Evolutionary conservation across 2,113 vertebrate genomes (phyloP), one percentile per base, ranked within the genome.

Genomic region (Oreochromis tanganicae): DNA sequence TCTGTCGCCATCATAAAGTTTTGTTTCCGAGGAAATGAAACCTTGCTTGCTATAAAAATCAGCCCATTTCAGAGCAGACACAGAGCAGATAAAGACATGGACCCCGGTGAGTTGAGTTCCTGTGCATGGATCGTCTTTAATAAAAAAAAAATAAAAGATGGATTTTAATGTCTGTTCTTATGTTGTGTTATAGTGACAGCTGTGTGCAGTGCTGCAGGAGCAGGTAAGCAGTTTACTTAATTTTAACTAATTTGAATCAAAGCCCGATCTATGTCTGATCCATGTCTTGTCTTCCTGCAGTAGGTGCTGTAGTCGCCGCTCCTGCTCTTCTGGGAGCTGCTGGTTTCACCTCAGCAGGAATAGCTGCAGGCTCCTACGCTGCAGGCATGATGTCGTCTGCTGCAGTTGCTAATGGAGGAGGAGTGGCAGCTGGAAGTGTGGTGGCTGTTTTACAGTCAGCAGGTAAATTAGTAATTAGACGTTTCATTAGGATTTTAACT

Each of bases 331-430:
- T 95, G 61, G 88, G 84, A 0, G 68, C 1, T 1, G 0, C 38
- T 3, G 95, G 94, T 2, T 95, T 95, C 85, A 92, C 87, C 17
- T 27, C 91, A 12, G 87, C 6, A 4, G 95, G 95, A 5, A 89
- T 95, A 11, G 80, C 91, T 2, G 91, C 59, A 8, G 85, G 84
- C 1, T 94, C 95, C 1, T 0, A 1, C 0, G 91, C 92, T 4
- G 85, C 95, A 1, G 1, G 48, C 5, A 80, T 92, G 89, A 96
- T 96, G 95, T 88, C 94, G 0, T 0, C 32, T 4, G 86, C 92
- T 9, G 93, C 95, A 0, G 2, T 86, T 0, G 87, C 94, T 2
- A n/a, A n/a, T n/a, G n/a, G n/a, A n/a, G n/a, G n/a, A n/a, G n/a
- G n/a, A n/a, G n/a, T n/a, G n/a, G n/a, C 34, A 66, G 61, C 27